Evolutionary conservation across 2,113 vertebrate species (phyloP).

Genomic region (Oxygymnocypris stewartii): DNA sequence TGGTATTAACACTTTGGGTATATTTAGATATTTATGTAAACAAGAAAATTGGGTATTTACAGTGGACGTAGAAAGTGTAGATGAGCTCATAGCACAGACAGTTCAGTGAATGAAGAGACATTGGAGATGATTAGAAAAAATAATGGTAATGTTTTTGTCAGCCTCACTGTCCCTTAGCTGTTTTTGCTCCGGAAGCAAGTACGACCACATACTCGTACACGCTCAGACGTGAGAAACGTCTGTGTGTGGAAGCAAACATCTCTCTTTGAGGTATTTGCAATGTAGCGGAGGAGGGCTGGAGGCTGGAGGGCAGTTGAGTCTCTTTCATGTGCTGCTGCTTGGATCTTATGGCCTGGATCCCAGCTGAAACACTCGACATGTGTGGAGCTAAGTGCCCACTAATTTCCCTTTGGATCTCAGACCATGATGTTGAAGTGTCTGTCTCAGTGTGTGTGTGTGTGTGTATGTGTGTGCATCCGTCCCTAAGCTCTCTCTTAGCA

Average conservation of each 20-base stretch:
- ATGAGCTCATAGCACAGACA: conserved; percentile 9
- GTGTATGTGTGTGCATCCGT: conserved; percentile 42
- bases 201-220: neutral
- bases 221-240: neutral
- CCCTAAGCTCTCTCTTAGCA: conserved; percentile 31
- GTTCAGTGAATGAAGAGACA: conserved; percentile 3
- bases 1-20: conserved; percentile 30
- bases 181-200: conserved; percentile 4
- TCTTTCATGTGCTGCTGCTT: conserved; percentile 72
- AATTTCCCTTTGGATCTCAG: conserved; percentile 71
- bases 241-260: conserved; percentile 40
- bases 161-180: neutral
- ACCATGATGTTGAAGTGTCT: conserved; percentile 50
- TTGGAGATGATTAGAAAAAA: neutral
- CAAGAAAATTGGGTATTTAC: conserved; percentile 15
- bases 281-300: conserved; percentile 41
- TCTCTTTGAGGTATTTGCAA: conserved; percentile 46
- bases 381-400: conserved; percentile 69
- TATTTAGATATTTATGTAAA: conserved; percentile 34
- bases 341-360: conserved; percentile 67
- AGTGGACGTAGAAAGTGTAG: conserved; percentile 4
- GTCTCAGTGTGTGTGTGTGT: conserved; percentile 33
- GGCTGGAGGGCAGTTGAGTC: conserved; percentile 55
- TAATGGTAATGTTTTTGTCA: conserved; percentile 16
- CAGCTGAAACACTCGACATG: conserved; percentile 66